Evolutionary conservation across 2,797 vertebrate genomes (phyloP), one percentile per base, ranked within the genome.

Genomic region (Monodelphis domestica): DNA sequence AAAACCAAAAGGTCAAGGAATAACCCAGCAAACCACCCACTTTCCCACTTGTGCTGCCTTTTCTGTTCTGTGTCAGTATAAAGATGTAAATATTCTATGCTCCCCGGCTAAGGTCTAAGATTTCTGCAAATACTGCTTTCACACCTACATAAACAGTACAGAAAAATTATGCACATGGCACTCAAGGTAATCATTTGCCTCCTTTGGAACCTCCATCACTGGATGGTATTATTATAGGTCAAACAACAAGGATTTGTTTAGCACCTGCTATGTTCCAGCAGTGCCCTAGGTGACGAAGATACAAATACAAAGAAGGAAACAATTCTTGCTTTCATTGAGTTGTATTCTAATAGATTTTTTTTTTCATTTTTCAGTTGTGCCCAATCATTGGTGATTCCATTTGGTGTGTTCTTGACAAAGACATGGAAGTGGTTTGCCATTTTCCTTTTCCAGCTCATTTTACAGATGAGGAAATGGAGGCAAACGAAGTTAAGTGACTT

Each of bases 1-100:
- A 92, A 94, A 88, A 96, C 5, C 29, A 24, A 95, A 97, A 94
- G 92, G 93, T 92, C 95, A 96, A 94, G 84, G 28, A 9, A 94
- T 97, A 95, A 97, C 89, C 50, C 50, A 93, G 53, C 88, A 24
- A 91, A 87, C 95, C 95, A 89, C 33, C 53, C 2, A 33, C 33
- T 89, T 90, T 93, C 28, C 89, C 11, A 54, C 11, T 1, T 30
- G 92, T 53, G 78, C 17, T 54, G 29, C 26, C 90, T 26, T 3
- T 17, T 29, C 52, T 88, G 29, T 53, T 21, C 12, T 33, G 90
- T 28, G 87, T 70, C 91, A 59, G 57, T 51, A 95, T 91, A 89
- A 28, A 88, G 91, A 90, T 92, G 92, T 78, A 95, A 89, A 92
- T 10, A 2, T 38, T 96, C 54, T 5, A 90, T 30, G 0, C 33